Evolutionary conservation across 2,888 invertebrate species (phyloP).

Genomic region (Entomobrya proxima): DNA sequence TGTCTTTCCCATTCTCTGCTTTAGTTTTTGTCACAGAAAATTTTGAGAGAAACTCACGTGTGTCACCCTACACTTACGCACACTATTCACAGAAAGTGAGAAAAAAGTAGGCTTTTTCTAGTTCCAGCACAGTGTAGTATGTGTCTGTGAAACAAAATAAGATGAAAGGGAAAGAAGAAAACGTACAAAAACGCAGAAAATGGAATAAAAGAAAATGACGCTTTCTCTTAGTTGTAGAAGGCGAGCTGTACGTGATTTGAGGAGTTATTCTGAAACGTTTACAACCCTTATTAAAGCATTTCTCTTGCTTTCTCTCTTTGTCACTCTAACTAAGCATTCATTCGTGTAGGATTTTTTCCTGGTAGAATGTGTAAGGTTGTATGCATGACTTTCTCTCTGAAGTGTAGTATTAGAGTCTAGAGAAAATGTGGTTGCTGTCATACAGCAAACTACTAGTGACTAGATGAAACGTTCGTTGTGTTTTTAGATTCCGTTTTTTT

Average conservation of each 20-base stretch:
- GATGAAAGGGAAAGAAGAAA: not conserved
- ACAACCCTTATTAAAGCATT: slow-evolving; percentile 62
- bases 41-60: not conserved
- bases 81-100: not conserved
- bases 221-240: slow-evolving; percentile 51
- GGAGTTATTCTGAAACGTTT: slow-evolving; percentile 56
- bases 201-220: slow-evolving; percentile 42
- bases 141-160: slow-evolving; percentile 5
- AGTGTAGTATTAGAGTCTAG: no score
- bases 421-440: no score
- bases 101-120: not conserved
- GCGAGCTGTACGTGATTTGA: slow-evolving; percentile 59
- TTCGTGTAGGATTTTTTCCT: not conserved
- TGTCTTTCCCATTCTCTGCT: not conserved
- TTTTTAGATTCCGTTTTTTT: not conserved
- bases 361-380: not conserved
- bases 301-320: slow-evolving; percentile 39
- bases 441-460: no score
- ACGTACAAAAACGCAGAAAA: not conserved
- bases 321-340: slow-evolving; percentile 11
- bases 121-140: not conserved
- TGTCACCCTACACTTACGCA: not conserved
- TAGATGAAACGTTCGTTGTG: not conserved
- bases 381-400: not conserved
- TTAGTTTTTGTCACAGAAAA: slow-evolving; percentile 17